phyloP scores from a whole-genome alignment of 2,797 vertebrate species.

The Champsocephalus esox region DNA sequence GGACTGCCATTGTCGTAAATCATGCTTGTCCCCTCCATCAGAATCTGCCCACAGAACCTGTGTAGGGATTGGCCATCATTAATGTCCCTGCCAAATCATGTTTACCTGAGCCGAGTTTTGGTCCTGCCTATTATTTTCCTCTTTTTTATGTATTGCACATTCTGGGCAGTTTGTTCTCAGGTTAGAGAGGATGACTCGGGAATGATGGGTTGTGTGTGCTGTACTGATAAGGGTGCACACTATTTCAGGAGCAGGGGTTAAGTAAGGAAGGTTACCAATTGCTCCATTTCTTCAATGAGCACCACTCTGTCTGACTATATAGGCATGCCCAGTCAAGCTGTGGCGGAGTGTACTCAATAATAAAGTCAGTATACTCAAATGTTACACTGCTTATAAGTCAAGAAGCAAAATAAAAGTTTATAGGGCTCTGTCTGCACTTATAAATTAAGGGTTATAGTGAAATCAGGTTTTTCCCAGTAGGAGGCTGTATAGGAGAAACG shows the following conservation, averaged over 20 bases:
- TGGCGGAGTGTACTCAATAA: not conserved
- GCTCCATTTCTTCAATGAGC: constrained; percentile 20
- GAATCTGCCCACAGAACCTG: constrained; percentile 69
- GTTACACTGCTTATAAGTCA: constrained; percentile 2
- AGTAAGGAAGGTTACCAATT: constrained; percentile 30
- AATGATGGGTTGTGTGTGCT: constrained; percentile 54
- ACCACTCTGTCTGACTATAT: not conserved
- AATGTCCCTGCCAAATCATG: constrained; percentile 74
- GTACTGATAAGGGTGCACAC: constrained; percentile 35
- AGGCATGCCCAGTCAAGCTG: constrained; percentile 9
- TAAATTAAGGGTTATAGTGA: constrained; percentile 18
- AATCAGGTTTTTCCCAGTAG: not conserved
- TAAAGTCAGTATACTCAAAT: not conserved
- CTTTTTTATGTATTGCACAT: constrained; percentile 68
- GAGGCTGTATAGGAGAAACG: constrained; percentile 4
- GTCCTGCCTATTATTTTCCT: constrained; percentile 50
- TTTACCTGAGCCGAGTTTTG: constrained; percentile 75
- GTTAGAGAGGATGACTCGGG: constrained; percentile 45
- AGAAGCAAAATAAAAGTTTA: not conserved
- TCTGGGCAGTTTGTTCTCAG: constrained; percentile 58
- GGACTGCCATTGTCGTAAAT: constrained; percentile 77
- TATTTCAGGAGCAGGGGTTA: constrained; percentile 48
- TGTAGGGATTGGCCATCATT: constrained; percentile 74
- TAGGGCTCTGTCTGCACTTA: not conserved
- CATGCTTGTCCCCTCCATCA: constrained; percentile 72